Percentiles rank a stretch among this genome's conserved stretches.
Evolutionary conservation across 2,888 invertebrate species (phyloP).

Genomic region (Seladonia tumulorum): DNA sequence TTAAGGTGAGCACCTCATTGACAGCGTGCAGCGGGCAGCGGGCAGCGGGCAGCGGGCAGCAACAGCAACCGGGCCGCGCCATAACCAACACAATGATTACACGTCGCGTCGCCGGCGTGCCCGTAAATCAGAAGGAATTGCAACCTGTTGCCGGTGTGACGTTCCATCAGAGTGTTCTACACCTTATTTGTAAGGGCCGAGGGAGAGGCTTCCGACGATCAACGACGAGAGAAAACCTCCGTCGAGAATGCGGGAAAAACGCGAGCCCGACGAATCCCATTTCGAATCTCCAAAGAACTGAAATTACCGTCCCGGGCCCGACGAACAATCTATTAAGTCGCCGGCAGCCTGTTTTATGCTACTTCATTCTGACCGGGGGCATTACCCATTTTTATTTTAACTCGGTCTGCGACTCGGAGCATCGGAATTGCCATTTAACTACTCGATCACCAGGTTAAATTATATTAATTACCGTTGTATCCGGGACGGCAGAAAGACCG

Average conservation of each 20-base stretch:
- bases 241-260: not conserved
- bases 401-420: no score
- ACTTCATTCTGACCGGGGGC: no score
- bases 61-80: slow-evolving; percentile 14
- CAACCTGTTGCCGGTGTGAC: slow-evolving; percentile 39
- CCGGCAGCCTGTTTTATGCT: no score
- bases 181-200: not conserved
- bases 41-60: slow-evolving; percentile 37
- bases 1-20: slow-evolving; percentile 66
- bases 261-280: not conserved
- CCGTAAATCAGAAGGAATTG: slow-evolving; percentile 64
- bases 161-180: slow-evolving; percentile 34
- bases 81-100: slow-evolving; percentile 64
- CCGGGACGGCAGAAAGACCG: no score
- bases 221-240: not conserved
- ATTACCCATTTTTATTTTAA: no score
- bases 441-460: no score
- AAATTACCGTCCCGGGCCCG: not conserved
- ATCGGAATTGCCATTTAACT: no score
- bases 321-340: not conserved
- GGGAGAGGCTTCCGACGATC: not conserved
- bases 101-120: slow-evolving; percentile 38
- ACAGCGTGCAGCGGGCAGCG: slow-evolving; percentile 50
- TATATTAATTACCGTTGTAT: no score
- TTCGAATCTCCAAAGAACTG: not conserved